phyloP scores from a whole-genome alignment of 35 echinoderm and acorn worm species.

The Ophioderma brevispina region DNA sequence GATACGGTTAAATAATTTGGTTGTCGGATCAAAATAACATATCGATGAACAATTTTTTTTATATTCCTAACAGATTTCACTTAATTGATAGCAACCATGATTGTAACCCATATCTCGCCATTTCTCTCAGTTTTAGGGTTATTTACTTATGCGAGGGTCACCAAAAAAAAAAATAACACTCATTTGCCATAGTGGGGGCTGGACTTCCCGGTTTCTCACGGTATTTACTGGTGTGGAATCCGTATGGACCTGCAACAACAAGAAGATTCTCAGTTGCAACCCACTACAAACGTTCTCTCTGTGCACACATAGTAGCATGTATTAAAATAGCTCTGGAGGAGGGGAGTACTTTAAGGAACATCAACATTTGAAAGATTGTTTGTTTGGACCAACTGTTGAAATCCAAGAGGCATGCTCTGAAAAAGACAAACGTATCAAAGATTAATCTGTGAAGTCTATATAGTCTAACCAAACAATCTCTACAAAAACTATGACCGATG shows the following conservation, averaged over 20 bases:
- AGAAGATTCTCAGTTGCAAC: constrained; percentile 22
- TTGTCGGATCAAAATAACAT: no score
- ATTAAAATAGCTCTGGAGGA: neutral
- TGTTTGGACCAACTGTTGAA: neutral
- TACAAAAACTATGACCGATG: neutral
- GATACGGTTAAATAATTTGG: no score
- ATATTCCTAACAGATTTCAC: no score
- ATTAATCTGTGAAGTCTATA: neutral
- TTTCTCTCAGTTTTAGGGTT: no score
- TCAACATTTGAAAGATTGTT: neutral
- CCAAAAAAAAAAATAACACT: no score
- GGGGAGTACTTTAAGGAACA: neutral
- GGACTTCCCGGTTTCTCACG: no score
- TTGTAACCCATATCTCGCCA: no score
- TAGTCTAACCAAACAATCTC: neutral
- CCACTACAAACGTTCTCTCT: constrained; percentile 40
- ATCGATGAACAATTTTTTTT: no score
- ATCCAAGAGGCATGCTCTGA: neutral
- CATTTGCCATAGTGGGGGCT: no score
- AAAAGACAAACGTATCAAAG: neutral
- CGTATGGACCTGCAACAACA: constrained; percentile 49
- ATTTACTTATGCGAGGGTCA: no score
- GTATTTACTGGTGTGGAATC: no score
- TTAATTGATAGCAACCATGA: no score
- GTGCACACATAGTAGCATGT: constrained; percentile 28